These are phyloP conservation scores for Clytia hemisphaerica DNA, from an alignment of 30 jellyfish, hydroid and myxozoan genomes.

Conservation along the genomic window DNA sequence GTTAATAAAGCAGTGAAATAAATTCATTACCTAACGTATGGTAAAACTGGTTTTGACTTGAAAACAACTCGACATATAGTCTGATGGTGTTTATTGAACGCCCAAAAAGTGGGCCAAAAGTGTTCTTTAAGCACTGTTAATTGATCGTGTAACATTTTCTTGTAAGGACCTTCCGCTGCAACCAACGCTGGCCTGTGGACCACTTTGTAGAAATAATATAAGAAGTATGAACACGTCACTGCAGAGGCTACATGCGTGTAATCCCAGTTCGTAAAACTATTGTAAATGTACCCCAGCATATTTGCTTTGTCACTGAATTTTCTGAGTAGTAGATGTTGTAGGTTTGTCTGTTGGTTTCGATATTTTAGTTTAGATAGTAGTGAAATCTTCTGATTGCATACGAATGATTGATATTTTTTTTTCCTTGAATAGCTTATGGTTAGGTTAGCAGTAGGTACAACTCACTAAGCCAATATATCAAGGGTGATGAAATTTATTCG, in stretches of 20 bases:
- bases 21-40: slow-evolving; percentile 54
- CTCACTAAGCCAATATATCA: no score
- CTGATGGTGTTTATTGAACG: slow-evolving; percentile 64
- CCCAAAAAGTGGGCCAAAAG: slow-evolving; percentile 92
- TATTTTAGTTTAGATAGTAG: no score
- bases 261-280: neutral
- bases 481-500: no score
- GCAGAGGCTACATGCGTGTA: neutral
- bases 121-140: slow-evolving; percentile 31
- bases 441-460: no score
- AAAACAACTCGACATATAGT: slow-evolving; percentile 64
- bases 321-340: no score
- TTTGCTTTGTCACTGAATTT: no score
- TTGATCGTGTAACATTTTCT: slow-evolving; percentile 15
- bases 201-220: slow-evolving; percentile 51
- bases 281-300: no score
- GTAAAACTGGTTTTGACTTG: slow-evolving; percentile 51
- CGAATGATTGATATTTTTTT: no score
- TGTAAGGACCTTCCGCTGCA: slow-evolving; percentile 47
- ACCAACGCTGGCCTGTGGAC: slow-evolving; percentile 66
- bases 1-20: neutral
- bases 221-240: slow-evolving; percentile 13
- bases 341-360: no score
- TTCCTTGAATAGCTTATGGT: no score
- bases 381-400: no score